phyloP scores from a whole-genome alignment of 2,113 vertebrate genomes.

The Brachionichthys hirsutus region DNA sequence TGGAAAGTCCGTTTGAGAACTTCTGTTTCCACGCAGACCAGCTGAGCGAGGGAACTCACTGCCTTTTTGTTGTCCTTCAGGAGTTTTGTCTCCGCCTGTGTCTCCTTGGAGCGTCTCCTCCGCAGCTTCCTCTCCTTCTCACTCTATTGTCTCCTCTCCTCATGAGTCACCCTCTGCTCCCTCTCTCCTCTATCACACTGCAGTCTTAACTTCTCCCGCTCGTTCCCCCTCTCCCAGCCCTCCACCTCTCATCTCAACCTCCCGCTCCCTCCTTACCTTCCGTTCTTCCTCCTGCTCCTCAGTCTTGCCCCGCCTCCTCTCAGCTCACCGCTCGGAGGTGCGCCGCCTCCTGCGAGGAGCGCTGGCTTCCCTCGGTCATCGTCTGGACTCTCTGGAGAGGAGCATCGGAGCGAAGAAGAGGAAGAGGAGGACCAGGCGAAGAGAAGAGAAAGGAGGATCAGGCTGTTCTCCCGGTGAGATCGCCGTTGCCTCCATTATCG shows the following conservation, averaged over 20 bases:
- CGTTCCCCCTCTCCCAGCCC: not conserved
- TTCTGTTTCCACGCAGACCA: too few species aligned
- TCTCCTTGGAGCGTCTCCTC: constrained; percentile 10
- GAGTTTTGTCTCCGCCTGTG: constrained; percentile 1
- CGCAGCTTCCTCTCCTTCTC: not conserved
- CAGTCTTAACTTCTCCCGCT: not conserved
- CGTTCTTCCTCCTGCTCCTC: constrained; percentile 23
- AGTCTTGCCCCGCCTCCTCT: constrained; percentile 63
- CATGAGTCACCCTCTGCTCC: not conserved
- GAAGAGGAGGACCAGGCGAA: constrained; percentile 7
- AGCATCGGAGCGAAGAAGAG: constrained; percentile 23
- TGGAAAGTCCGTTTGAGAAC: not conserved
- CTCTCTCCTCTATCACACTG: not conserved
- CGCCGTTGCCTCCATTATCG: constrained; percentile 4
- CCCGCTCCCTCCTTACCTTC: not conserved
- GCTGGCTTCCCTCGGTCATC: constrained; percentile 47
- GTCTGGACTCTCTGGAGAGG: constrained; percentile 59
- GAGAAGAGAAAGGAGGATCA: constrained; percentile 3
- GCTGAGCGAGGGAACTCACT: not conserved
- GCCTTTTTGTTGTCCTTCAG: constrained; percentile 17
- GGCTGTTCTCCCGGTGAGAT: constrained; percentile 16
- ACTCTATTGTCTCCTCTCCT: too few species aligned
- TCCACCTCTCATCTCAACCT: not conserved
- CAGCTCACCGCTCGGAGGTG: constrained; percentile 60
- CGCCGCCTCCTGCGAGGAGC: constrained; percentile 63